Base-by-base conservation (phyloP, 2,113 vertebrate species). In the Symphodus melops region DNA sequence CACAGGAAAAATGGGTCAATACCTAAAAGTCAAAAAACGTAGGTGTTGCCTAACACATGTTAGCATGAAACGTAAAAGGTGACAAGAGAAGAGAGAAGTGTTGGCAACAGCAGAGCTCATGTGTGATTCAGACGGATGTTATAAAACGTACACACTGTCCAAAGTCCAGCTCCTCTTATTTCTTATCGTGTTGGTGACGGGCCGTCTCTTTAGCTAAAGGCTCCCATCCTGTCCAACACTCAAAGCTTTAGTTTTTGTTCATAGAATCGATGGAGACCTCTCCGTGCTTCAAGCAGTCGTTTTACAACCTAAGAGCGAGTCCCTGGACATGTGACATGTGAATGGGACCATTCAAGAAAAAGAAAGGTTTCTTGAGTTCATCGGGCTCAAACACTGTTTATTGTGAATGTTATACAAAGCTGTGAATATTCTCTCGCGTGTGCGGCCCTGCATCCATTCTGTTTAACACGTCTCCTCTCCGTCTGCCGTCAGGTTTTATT, bases 401-500 rank as follows among this genome's bases (percentile, higher is more conserved):
- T 41, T 41, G 39, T 41, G 39, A 33, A 4, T 41, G 11, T 44
- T 3, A 14, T 44, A 14, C 42, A 44, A 44, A 44, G 13, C 11
- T 44, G 13, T 5, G 37, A 9, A 25, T 53, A 4, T 23, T 17
- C 4, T 57, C 33, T 52, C 48, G 28, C n/a, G 39, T 19, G 7
- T 25, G 48, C 17, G 36, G 11, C 23, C 3, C 56, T 2, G 17
- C 37, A 41, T 41, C 54, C 1, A n/a, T 25, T 4, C 39, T 11
- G 11, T 41, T 41, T 10, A 48, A 8, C 14, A 19, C 46, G 10
- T 28, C 23, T n/a, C 57, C 14, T 69, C 14, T 78, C n/a, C 66
- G n/a, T 59, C 17, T 71, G 25, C 52, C 54, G 8, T 62, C 84
- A 99, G 98, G 63, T 99, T 95, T 77, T 97, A 98, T 88, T 99